Percentiles rank a stretch among this genome's conserved stretches.
Conservation (phyloP, 2,888 invertebrate species). For the Eugnorisma glareosa region DNA sequence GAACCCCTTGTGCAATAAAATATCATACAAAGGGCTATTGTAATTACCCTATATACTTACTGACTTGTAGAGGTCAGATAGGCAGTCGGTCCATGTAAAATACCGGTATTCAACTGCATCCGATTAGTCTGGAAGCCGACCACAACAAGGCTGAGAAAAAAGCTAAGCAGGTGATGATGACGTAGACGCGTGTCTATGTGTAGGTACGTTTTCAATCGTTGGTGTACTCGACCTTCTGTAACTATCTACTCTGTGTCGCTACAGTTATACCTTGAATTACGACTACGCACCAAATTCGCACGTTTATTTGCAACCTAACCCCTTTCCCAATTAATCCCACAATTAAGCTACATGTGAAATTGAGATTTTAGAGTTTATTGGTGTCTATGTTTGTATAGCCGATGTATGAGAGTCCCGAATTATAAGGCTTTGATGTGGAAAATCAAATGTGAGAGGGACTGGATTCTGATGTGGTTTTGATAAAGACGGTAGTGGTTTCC, state of each 20-base stretch:
- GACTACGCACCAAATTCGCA: conserved; percentile 36
- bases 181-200: neutral
- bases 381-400: conserved; percentile 21
- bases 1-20: neutral
- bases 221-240: neutral
- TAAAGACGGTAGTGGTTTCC: neutral
- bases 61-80: neutral
- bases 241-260: neutral
- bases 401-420: conserved; percentile 3
- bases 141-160: neutral
- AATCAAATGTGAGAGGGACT: conserved; percentile 16
- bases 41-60: neutral
- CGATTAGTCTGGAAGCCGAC: neutral
- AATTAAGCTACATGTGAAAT: conserved; percentile 58
- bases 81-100: neutral
- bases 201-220: neutral
- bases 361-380: conserved; percentile 52
- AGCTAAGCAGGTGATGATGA: neutral
- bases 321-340: conserved; percentile 58
- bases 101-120: neutral
- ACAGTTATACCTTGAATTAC: conserved; percentile 48
- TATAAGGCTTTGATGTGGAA: conserved; percentile 15
- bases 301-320: conserved; percentile 53
- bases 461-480: neutral
- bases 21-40: neutral